phyloP scores from a whole-genome alignment of 2,888 invertebrate species.

The Meiosimyza decipiens region DNA sequence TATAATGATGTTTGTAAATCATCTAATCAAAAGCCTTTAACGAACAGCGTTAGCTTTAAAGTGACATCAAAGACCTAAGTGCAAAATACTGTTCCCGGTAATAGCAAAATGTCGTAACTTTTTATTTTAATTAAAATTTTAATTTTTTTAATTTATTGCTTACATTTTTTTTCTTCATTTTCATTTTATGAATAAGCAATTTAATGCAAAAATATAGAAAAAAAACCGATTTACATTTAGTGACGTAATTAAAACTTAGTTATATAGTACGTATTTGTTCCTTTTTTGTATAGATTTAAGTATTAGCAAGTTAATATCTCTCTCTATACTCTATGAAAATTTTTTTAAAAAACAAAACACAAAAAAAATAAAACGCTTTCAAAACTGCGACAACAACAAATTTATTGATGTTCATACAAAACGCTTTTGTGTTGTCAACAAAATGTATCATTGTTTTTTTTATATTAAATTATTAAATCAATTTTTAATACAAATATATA shows the following conservation, averaged over 20 bases:
- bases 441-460: slow-evolving; percentile 6
- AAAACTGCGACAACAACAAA: background rate
- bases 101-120: slow-evolving; percentile 25
- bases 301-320: slow-evolving; percentile 37
- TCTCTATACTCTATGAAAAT: slow-evolving; percentile 16
- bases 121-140: slow-evolving; percentile 44
- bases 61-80: slow-evolving; percentile 36
- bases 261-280: slow-evolving; percentile 50
- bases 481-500: background rate
- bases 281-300: slow-evolving; percentile 61
- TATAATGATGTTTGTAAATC: background rate
- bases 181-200: slow-evolving; percentile 46
- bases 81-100: slow-evolving; percentile 38
- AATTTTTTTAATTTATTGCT: slow-evolving; percentile 42
- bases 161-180: slow-evolving; percentile 54
- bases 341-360: background rate
- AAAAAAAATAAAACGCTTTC: slow-evolving; percentile 2
- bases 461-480: slow-evolving; percentile 6
- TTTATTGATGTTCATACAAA: too few relatives aligned
- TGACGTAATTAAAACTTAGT: slow-evolving; percentile 41
- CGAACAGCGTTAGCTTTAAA: background rate
- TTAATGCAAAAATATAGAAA: slow-evolving; percentile 43
- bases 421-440: background rate
- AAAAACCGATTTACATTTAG: slow-evolving; percentile 63
- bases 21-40: slow-evolving; percentile 1